Base-by-base conservation (phyloP, 2,888 invertebrate genomes). In the Heliconius erato region DNA sequence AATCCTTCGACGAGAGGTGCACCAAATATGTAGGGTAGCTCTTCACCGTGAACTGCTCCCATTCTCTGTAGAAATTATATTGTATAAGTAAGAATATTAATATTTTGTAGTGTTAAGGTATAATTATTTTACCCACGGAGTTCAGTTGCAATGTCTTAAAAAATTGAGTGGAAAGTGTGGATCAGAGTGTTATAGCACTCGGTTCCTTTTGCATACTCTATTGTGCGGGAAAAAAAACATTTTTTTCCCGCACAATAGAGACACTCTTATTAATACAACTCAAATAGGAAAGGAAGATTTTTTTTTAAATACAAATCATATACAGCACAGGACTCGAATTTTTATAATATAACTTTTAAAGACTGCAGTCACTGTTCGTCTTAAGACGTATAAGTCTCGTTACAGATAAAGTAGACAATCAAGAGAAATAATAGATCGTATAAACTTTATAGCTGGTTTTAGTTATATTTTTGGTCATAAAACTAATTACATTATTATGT, bases 1-100 rank as follows among this genome's bases (percentile, higher is more conserved):
- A 97, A 97, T 1, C 98, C 98, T 86, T 98, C 98, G 28, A 98
- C 98, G 54, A 99, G 94, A 0, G 99, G 99, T 2, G 98, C 98
- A 74, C 99, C 99, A 89, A 99, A 98, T 84, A 99, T 96, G 91
- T 98, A 99, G 0, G 98, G 98, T 84, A 99, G 94, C 88, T 99
- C 99, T 92, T 99, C 99, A 0, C 99, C 99, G 87, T 99, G 98
- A 2, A 98, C 98, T 0, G 98, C 98, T 54, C 99, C 99, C 97
- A 98, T 98, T 89, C 98, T 97, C 97, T 99, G 19, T 12, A 83
- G 11, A 83, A 82, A 65, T 83, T 79, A 71, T 32, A 19, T 76
- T 44, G 40, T 44, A 68, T 44, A 40, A 74, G 16, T 26, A 71
- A 19, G 16, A 32, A 16, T 40, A 26, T 67, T 12, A 71, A 12